Percentiles rank a stretch among this genome's conserved stretches.
Conservation (phyloP, 2,113 vertebrate species). For the Heloderma charlesbogerti region DNA sequence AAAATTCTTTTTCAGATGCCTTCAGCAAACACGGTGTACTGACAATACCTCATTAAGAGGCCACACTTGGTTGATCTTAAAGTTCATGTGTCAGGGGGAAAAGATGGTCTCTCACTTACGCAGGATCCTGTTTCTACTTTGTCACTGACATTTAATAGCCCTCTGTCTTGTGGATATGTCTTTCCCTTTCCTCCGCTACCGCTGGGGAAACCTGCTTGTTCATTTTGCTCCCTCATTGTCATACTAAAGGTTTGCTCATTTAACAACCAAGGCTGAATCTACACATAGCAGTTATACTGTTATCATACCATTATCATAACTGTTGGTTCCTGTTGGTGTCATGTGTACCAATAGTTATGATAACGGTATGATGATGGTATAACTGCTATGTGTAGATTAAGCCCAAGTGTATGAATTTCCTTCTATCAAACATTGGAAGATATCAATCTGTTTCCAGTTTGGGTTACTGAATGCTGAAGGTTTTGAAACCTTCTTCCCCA, state of each 20-base stretch:
- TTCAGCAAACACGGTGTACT: not conserved
- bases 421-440: conserved; percentile 26
- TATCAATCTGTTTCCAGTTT: conserved; percentile 18
- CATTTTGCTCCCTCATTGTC: conserved; percentile 3
- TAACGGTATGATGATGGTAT: too few species aligned
- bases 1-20: not conserved
- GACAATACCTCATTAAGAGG: not conserved
- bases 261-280: conserved; percentile 15
- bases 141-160: not conserved
- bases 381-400: too few species aligned
- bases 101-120: not conserved
- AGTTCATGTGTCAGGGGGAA: not conserved
- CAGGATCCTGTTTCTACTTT: not conserved
- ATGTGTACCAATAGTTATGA: too few species aligned
- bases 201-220: conserved; percentile 9
- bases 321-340: too few species aligned
- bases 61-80: not conserved
- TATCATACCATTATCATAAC: too few species aligned
- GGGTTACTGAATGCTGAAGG: conserved; percentile 12
- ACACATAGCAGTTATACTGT: too few species aligned
- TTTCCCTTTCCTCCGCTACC: not conserved
- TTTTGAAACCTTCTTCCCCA: not conserved
- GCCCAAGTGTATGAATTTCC: conserved; percentile 17
- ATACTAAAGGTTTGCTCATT: not conserved
- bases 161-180: not conserved